Evolutionary conservation across 2,113 vertebrate genomes (phyloP).

Genomic region (Poeciliopsis prolifica): DNA sequence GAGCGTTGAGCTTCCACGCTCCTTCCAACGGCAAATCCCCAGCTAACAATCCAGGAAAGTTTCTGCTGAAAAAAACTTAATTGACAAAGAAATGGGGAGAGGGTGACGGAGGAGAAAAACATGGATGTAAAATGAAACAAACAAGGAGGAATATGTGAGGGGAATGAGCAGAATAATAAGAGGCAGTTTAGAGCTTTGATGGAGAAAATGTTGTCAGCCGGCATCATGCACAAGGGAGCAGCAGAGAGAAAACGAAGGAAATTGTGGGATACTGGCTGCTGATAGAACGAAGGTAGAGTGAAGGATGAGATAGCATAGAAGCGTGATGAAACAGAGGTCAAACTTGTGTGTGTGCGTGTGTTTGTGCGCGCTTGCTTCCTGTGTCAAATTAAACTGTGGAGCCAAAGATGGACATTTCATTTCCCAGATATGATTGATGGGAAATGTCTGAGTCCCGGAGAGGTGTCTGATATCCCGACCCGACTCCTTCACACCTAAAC

Average conservation of each 20-base stretch:
- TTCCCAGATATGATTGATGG: constrained; percentile 66
- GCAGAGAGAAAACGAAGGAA: constrained; percentile 25
- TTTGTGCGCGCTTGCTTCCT: constrained; percentile 26
- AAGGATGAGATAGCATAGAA: constrained; percentile 31
- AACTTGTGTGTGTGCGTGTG: constrained; percentile 24
- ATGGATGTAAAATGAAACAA: neutral
- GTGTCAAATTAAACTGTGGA: constrained; percentile 53
- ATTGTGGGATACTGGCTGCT: constrained; percentile 14
- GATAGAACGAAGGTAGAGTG: constrained; percentile 14
- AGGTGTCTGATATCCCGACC: constrained; percentile 22
- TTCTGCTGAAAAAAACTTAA: neutral
- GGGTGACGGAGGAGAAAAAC: neutral
- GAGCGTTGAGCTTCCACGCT: neutral
- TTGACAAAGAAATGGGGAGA: no score
- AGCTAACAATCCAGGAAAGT: neutral
- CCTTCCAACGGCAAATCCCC: neutral
- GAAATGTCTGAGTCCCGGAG: constrained; percentile 44
- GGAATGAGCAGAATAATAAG: neutral
- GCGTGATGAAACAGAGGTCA: constrained; percentile 55
- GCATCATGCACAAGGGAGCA: constrained; percentile 5
- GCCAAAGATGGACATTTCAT: constrained; percentile 62
- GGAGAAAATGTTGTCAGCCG: constrained; percentile 6
- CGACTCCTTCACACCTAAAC: neutral
- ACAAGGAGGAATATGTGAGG: neutral
- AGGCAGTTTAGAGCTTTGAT: neutral